phyloP scores from a whole-genome alignment of 2,888 invertebrate species.

The Suillia variegata region DNA sequence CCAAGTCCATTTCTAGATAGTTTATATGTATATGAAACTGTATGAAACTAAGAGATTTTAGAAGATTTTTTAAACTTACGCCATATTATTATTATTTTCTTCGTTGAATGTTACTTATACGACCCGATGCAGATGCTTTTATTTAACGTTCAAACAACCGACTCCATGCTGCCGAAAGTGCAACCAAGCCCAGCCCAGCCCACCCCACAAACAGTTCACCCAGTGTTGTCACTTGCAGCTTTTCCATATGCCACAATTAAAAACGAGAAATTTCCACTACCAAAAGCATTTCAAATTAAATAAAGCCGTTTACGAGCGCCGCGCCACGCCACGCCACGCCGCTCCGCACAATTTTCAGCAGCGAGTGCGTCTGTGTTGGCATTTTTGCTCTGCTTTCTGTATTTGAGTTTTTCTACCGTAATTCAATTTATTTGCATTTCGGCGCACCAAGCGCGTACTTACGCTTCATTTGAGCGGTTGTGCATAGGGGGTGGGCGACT shows the following conservation, averaged over 20 bases:
- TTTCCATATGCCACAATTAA: slow-evolving; percentile 3
- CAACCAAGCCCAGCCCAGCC: not conserved
- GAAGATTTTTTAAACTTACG: too few relatives aligned
- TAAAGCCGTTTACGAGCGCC: slow-evolving; percentile 19
- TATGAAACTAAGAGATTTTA: too few relatives aligned
- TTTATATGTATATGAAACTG: too few relatives aligned
- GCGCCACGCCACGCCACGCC: too few relatives aligned
- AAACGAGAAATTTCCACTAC: not conserved
- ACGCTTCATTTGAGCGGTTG: not conserved
- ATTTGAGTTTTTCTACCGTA: slow-evolving; percentile 5
- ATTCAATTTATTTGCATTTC: slow-evolving; percentile 13
- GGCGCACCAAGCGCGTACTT: not conserved
- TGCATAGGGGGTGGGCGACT: not conserved
- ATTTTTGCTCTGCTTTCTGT: not conserved
- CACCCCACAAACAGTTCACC: not conserved
- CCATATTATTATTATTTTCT: too few relatives aligned
- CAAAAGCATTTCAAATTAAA: slow-evolving; percentile 14
- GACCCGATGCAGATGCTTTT: too few relatives aligned
- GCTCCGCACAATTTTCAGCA: not conserved
- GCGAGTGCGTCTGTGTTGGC: not conserved
- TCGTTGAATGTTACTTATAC: too few relatives aligned
- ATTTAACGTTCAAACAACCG: too few relatives aligned
- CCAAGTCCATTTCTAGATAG: too few relatives aligned
- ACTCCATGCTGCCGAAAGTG: too few relatives aligned
- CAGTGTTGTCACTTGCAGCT: slow-evolving; percentile 14